Evolutionary conservation across 2,113 vertebrate genomes (phyloP).

Genomic region (Gobio gobio): DNA sequence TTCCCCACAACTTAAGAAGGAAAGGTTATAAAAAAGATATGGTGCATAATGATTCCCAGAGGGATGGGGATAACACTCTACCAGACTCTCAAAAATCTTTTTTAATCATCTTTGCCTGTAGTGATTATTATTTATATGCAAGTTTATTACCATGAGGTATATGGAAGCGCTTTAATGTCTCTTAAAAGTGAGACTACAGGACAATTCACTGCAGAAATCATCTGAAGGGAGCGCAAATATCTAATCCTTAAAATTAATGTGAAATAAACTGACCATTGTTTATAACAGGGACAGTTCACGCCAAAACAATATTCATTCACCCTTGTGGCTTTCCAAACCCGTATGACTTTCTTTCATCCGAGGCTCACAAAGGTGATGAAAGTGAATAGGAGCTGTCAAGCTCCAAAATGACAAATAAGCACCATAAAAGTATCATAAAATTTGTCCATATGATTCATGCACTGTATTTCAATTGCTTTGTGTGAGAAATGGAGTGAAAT

Average conservation of each 20-base stretch:
- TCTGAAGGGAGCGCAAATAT: background rate
- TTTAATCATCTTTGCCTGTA: conserved; percentile 29
- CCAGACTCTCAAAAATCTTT: background rate
- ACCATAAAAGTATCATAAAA: background rate
- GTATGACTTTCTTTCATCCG: background rate
- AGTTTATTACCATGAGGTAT: conserved; percentile 9
- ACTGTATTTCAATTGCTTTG: background rate
- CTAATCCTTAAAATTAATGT: background rate
- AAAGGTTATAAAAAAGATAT: conserved; percentile 16
- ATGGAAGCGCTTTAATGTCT: background rate
- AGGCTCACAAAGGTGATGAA: background rate
- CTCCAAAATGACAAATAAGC: background rate
- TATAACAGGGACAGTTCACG: background rate
- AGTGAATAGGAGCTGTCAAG: background rate
- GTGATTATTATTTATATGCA: conserved; percentile 31
- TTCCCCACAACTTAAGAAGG: conserved; percentile 14
- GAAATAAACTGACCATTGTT: conserved; percentile 11
- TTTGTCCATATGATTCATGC: background rate
- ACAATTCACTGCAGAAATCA: background rate
- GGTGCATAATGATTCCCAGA: background rate
- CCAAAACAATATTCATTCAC: background rate
- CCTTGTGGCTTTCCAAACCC: background rate
- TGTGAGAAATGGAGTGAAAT: background rate
- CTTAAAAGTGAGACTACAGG: background rate
- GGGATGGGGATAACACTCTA: background rate